phyloP scores from a whole-genome alignment of 2,888 invertebrate genomes.

The Drosophila mimica region DNA sequence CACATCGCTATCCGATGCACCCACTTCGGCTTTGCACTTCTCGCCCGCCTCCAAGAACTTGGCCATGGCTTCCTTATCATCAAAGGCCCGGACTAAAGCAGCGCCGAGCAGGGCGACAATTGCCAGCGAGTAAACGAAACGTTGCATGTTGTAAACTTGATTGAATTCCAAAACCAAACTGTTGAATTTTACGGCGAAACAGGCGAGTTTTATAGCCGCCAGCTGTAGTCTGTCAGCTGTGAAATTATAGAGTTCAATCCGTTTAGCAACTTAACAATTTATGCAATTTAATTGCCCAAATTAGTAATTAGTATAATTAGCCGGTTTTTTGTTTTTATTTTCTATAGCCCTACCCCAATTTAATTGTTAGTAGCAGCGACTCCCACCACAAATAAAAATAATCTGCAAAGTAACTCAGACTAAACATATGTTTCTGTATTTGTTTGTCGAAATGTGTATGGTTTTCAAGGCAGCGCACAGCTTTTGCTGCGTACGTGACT shows the following conservation, averaged over 20 bases:
- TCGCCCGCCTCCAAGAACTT: slow-evolving; percentile 59
- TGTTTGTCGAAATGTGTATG: background rate
- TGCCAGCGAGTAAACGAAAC: slow-evolving; percentile 25
- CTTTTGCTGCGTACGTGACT: slow-evolving; percentile 55
- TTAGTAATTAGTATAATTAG: slow-evolving; percentile 46
- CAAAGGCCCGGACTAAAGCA: slow-evolving; percentile 49
- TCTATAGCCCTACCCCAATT: background rate
- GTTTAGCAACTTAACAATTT: slow-evolving; percentile 34
- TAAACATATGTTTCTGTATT: background rate
- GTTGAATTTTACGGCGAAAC: slow-evolving; percentile 16
- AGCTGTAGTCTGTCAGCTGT: slow-evolving; percentile 63
- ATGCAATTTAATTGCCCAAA: slow-evolving; percentile 38
- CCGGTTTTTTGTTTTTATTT: background rate
- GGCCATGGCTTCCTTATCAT: slow-evolving; percentile 64
- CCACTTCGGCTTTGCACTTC: slow-evolving; percentile 72
- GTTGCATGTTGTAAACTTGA: slow-evolving; percentile 47
- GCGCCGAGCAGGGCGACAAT: slow-evolving; percentile 45
- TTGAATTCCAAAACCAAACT: slow-evolving; percentile 38
- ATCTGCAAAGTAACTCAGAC: background rate
- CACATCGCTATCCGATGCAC: slow-evolving; percentile 74
- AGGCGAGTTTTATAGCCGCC: slow-evolving; percentile 54
- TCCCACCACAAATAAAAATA: background rate
- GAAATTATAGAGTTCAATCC: slow-evolving; percentile 70
- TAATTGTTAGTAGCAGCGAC: slow-evolving; percentile 19
- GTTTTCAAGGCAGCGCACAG: slow-evolving; percentile 8